A percentile compares a stretch with the other conserved stretches of the same genome.
Evolutionary conservation across 2,113 vertebrate species (phyloP).

Genomic region (Peromyscus maniculatus): DNA sequence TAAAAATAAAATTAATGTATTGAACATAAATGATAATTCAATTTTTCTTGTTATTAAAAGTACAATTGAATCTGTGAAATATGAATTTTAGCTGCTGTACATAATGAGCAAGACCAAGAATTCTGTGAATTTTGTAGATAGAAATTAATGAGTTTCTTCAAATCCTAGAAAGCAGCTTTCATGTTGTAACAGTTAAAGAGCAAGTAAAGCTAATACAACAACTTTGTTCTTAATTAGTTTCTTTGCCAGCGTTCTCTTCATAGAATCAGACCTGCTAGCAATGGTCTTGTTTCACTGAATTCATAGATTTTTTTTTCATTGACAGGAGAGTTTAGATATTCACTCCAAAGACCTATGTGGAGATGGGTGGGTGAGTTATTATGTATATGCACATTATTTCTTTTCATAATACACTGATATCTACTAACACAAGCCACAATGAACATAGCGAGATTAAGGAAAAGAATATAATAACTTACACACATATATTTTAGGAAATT

Average conservation of each 20-base stretch:
- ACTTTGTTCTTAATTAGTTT: conserved; percentile 49
- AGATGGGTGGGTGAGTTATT: neutral
- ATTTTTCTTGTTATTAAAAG: conserved; percentile 56
- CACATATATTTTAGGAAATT: neutral
- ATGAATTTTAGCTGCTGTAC: conserved; percentile 33
- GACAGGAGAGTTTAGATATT: neutral
- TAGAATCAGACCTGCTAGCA: neutral
- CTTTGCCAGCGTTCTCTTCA: conserved; percentile 3
- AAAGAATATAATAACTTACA: neutral
- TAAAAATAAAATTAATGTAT: conserved; percentile 38
- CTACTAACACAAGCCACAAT: neutral
- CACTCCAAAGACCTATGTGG: neutral
- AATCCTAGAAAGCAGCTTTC: neutral
- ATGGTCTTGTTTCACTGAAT: neutral
- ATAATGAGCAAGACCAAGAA: neutral
- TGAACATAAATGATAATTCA: conserved; percentile 49
- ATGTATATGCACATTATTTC: neutral
- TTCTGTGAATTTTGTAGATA: neutral
- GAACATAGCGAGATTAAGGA: neutral
- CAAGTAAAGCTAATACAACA: neutral
- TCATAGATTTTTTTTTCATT: neutral
- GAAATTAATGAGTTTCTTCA: conserved; percentile 50
- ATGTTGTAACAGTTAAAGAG: conserved; percentile 36
- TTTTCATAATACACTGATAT: neutral
- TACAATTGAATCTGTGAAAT: conserved; percentile 60